These are phyloP conservation scores for Rhopalosiphum maidis DNA, from an alignment of 1,140 invertebrate species.

Conservation along the genomic window DNA sequence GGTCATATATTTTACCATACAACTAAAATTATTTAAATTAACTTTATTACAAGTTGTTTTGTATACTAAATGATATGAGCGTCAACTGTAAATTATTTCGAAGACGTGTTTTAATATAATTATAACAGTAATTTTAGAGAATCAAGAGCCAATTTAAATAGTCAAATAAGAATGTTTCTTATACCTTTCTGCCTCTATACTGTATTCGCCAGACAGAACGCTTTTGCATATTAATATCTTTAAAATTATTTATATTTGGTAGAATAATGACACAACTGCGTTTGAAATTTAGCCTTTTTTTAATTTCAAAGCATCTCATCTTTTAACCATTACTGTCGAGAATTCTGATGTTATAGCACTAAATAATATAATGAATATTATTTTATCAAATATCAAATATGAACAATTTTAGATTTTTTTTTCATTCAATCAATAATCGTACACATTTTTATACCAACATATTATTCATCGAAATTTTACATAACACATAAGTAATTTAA, in stretches of 20 bases:
- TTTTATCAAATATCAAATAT: not conserved
- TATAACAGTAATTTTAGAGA: not conserved
- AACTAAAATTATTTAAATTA: not conserved
- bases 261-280: not conserved
- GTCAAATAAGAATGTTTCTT: not conserved
- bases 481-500: not conserved
- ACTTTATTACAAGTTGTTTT: not conserved
- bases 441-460: not conserved
- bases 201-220: not conserved
- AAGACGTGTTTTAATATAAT: constrained; percentile 16
- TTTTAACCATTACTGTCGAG: not conserved
- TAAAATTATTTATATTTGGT: constrained; percentile 27
- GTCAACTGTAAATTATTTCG: not conserved
- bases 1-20: not conserved
- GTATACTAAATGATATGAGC: not conserved
- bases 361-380: not conserved
- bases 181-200: not conserved
- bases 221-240: not conserved
- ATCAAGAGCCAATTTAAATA: not conserved
- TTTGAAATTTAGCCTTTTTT: not conserved
- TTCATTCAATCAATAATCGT: not conserved
- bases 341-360: not conserved
- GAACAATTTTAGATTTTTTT: not conserved
- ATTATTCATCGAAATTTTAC: not conserved
- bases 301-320: not conserved